A percentile compares a stretch with the other conserved stretches of the same genome.
phyloP scores from a whole-genome alignment of 2,888 invertebrate genomes.

The Rhorus exstirpatorius region DNA sequence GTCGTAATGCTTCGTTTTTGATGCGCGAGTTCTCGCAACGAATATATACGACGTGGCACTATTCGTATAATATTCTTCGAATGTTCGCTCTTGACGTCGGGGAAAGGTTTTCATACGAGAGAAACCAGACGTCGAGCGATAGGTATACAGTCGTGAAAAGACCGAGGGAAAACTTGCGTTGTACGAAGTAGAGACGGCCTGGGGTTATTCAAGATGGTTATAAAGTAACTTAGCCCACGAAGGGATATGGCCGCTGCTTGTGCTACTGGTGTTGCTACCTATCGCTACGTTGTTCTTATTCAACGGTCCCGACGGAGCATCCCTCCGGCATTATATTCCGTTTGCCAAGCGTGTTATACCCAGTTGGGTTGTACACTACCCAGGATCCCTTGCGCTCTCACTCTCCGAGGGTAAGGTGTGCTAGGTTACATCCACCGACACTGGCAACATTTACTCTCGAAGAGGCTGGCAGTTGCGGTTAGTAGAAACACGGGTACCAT shows the following conservation, averaged over 20 bases:
- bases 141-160: neutral
- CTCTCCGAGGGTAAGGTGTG: slow-evolving; percentile 16
- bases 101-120: neutral
- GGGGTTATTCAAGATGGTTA: slow-evolving; percentile 56
- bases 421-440: slow-evolving; percentile 47
- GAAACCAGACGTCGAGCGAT: neutral
- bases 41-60: slow-evolving; percentile 2
- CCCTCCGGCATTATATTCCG: slow-evolving; percentile 65
- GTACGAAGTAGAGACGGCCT: slow-evolving; percentile 24
- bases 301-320: slow-evolving; percentile 48
- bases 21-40: neutral
- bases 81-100: neutral
- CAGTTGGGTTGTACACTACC: slow-evolving; percentile 51
- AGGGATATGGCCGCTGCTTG: slow-evolving; percentile 35
- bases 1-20: neutral
- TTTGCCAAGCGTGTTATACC: slow-evolving; percentile 64
- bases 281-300: slow-evolving; percentile 34
- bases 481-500: slow-evolving; percentile 64
- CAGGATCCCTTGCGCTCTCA: slow-evolving; percentile 14
- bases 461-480: slow-evolving; percentile 60
- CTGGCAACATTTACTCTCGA: slow-evolving; percentile 54
- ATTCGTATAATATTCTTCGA: slow-evolving; percentile 5
- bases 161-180: slow-evolving; percentile 25
- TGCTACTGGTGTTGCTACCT: slow-evolving; percentile 47
- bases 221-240: slow-evolving; percentile 58